phyloP scores from a whole-genome alignment of 2,113 vertebrate genomes.

The Sterrhoptilus dennistouni region DNA sequence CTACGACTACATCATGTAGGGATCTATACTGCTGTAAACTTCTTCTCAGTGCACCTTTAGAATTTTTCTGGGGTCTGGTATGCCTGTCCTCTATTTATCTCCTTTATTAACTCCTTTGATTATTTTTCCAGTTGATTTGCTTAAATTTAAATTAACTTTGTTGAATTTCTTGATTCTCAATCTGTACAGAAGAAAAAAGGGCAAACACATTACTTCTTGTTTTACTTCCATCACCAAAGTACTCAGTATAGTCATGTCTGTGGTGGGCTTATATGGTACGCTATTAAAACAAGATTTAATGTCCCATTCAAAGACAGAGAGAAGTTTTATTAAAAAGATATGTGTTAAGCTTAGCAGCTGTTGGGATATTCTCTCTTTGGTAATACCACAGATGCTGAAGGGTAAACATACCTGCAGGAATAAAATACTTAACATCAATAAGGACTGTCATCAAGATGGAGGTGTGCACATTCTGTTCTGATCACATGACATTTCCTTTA shows the following conservation, averaged over 20 bases:
- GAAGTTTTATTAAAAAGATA: not conserved
- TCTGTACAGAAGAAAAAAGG: not conserved
- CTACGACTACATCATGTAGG: not conserved
- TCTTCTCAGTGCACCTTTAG: not conserved
- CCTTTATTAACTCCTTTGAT: not conserved
- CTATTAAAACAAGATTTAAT: not conserved
- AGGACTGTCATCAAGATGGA: not conserved
- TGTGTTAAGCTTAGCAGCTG: not conserved
- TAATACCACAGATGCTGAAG: not conserved
- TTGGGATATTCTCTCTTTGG: not conserved
- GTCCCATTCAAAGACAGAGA: not conserved
- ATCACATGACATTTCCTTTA: not conserved
- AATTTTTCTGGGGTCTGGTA: not conserved
- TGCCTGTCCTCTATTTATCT: not conserved
- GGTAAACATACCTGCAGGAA: not conserved
- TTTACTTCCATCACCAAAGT: not conserved
- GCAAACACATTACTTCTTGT: not conserved
- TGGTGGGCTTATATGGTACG: accelerated
- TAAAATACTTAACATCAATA: not conserved
- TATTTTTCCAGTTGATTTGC: not conserved
- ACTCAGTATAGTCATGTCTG: not conserved
- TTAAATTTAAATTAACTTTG: not conserved
- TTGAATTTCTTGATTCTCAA: not conserved
- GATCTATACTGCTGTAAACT: not conserved
- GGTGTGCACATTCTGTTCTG: not conserved